Conservation (phyloP, 2,888 invertebrate genomes). For the Brassicogethes aeneus region DNA sequence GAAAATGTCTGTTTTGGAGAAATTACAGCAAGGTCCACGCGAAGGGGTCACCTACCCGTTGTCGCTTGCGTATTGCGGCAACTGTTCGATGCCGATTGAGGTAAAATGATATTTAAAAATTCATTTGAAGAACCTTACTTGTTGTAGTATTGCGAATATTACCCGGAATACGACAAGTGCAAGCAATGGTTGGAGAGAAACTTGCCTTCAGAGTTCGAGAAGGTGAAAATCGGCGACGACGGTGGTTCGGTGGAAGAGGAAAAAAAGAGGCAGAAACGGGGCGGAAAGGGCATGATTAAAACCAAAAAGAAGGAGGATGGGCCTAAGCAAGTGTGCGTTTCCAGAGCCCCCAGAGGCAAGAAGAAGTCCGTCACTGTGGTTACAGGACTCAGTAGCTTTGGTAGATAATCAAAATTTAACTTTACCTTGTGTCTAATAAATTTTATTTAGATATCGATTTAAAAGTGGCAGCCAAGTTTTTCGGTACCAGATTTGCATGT, state of each 20-base stretch:
- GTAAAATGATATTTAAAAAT: constrained; percentile 41
- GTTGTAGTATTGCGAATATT: constrained; percentile 90
- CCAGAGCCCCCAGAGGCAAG: constrained; percentile 89
- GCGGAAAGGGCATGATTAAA: constrained; percentile 93
- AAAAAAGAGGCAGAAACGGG: constrained; percentile 92
- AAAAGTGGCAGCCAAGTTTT: constrained; percentile 96
- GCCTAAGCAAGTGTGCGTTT: constrained; percentile 76
- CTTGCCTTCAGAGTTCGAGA: constrained; percentile 88
- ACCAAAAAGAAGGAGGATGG: constrained; percentile 90
- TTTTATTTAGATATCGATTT: constrained; percentile 80
- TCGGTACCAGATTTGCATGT: constrained; percentile 96
- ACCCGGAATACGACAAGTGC: constrained; percentile 95
- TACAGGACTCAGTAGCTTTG: constrained; percentile 89
- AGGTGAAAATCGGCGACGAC: constrained; percentile 63
- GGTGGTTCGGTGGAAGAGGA: constrained; percentile 79
- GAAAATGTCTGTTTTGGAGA: constrained; percentile 50
- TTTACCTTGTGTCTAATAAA: constrained; percentile 4
- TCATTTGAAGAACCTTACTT: background rate
- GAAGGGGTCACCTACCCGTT: constrained; percentile 70
- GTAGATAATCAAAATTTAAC: constrained; percentile 42
- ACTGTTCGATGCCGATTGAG: constrained; percentile 91
- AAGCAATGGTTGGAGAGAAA: constrained; percentile 94
- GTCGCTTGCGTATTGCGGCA: constrained; percentile 83
- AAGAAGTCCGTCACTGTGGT: constrained; percentile 98
- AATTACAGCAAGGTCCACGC: constrained; percentile 48